A percentile compares a stretch with the other conserved stretches of the same genome.
phyloP scores from a whole-genome alignment of 1,140 invertebrate genomes.

The Oncopeltus fasciatus region DNA sequence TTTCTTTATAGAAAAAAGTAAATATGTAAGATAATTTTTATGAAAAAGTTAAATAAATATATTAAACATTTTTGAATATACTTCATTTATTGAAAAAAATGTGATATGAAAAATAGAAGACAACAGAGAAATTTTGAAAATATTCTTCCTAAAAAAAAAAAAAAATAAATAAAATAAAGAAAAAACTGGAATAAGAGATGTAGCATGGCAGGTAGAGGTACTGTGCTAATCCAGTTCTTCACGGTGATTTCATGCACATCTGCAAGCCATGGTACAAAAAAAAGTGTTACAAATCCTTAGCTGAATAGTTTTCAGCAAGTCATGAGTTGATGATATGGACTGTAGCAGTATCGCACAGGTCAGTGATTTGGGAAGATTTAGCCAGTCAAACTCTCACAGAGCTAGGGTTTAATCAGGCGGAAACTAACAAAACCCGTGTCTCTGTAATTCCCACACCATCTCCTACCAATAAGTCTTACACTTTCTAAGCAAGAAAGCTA shows the following conservation, averaged over 20 bases:
- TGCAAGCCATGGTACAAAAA: conserved; percentile 2
- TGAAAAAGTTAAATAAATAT: too few species aligned
- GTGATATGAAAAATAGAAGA: not conserved
- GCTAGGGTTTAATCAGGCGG: not conserved
- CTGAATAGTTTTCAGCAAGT: conserved; percentile 14
- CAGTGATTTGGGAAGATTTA: conserved; percentile 19
- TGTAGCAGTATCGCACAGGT: conserved; percentile 13
- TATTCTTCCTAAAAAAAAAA: not conserved
- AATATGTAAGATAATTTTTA: too few species aligned
- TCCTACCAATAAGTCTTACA: too few species aligned
- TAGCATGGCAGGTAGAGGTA: not conserved
- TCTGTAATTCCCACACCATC: too few species aligned
- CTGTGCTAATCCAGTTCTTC: conserved; percentile 1
- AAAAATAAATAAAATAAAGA: too few species aligned
- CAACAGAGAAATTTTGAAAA: not conserved
- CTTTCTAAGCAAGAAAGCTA: too few species aligned
- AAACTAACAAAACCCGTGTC: not conserved
- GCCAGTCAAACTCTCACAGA: conserved; percentile 12
- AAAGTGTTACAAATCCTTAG: conserved; percentile 9
- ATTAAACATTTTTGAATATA: not conserved
- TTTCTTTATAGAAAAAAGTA: too few species aligned
- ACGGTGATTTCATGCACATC: conserved; percentile 15
- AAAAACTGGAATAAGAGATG: not conserved
- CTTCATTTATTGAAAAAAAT: not conserved
- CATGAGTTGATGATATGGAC: conserved; percentile 11